These are phyloP conservation scores for Cryptotermes secundus DNA, from an alignment of 1,140 invertebrate genomes.

Conservation along the genomic window DNA sequence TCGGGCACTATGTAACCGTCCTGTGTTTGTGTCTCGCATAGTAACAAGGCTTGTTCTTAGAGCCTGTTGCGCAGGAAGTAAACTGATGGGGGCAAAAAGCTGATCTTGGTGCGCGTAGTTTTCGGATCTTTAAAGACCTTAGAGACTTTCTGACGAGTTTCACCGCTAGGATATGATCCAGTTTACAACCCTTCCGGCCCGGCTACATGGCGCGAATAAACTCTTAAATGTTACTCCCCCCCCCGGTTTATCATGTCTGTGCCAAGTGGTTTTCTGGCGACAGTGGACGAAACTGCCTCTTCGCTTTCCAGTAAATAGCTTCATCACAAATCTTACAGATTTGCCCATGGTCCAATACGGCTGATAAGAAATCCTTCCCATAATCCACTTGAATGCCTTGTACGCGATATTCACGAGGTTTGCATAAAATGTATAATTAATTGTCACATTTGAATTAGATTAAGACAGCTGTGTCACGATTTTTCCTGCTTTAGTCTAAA, in stretches of 20 bases:
- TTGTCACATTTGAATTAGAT: too few relatives aligned
- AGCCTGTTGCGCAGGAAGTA: neutral
- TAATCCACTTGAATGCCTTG: too few relatives aligned
- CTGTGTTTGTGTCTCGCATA: neutral
- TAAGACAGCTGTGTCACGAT: too few relatives aligned
- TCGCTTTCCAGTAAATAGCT: too few relatives aligned
- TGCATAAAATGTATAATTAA: too few relatives aligned
- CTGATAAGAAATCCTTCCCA: too few relatives aligned
- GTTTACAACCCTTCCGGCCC: neutral
- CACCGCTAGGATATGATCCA: neutral
- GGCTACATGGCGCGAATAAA: neutral
- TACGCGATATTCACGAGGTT: too few relatives aligned
- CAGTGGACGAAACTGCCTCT: too few relatives aligned
- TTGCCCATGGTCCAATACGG: too few relatives aligned
- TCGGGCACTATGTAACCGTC: too few relatives aligned
- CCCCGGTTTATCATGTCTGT: neutral
- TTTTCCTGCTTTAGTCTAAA: too few relatives aligned
- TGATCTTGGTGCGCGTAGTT: neutral
- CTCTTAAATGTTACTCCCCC: neutral
- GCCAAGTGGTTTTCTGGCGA: neutral
- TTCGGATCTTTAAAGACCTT: neutral
- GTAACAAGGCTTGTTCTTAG: neutral
- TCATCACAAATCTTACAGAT: too few relatives aligned
- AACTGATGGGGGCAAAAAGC: neutral
- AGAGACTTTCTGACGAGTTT: neutral